Evolutionary conservation across 2,888 invertebrate species (phyloP), one percentile per base, ranked within the genome.

Genomic region (Drosophila eohydei): DNA sequence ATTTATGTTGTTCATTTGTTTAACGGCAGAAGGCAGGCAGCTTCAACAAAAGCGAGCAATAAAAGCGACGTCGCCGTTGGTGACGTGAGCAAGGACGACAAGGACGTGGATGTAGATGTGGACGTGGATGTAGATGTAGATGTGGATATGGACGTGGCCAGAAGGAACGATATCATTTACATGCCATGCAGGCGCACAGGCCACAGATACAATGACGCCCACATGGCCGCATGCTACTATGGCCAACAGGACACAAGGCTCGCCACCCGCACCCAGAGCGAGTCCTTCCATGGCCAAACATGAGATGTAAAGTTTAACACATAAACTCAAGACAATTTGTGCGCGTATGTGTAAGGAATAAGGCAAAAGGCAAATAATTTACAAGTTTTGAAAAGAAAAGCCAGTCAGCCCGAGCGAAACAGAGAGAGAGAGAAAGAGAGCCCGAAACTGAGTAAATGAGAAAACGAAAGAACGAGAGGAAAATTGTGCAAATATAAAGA

Each of bases 331-430:
- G 90, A 83, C 84, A 86, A 87, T 90, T 90, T 87, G 88, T 86
- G 78, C 83, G 83, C 81, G 83, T 80, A 71, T 85, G 90, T 85
- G 85, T 83, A 78, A 88, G 78, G 80, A 89, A 86, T 90, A 90
- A 83, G 83, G 87, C 90, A 83, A 90, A 88, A 89, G 81, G 84
- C 90, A 87, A 90, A 90, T 90, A 87, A 87, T 87, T 90, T 90
- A 89, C 90, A 90, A 89, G 89, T 86, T 88, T 80, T 89, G 85
- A 85, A 79, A 77, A 79, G 83, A 73, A 78, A 83, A 78, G 69
- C 77, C 81, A 83, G 80, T 77, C 70, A 65, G 51, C 68, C 36
- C 57, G 41, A 52, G 58, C 21, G 40, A 59, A 16, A 44, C 57
- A 54, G 58, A 30, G 50, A 48, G 52, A 16, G 26, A 26, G 46